A percentile compares a stretch with the other conserved stretches of the same genome.
Conservation (phyloP, 2,113 vertebrate genomes). For the Abramis brama region DNA sequence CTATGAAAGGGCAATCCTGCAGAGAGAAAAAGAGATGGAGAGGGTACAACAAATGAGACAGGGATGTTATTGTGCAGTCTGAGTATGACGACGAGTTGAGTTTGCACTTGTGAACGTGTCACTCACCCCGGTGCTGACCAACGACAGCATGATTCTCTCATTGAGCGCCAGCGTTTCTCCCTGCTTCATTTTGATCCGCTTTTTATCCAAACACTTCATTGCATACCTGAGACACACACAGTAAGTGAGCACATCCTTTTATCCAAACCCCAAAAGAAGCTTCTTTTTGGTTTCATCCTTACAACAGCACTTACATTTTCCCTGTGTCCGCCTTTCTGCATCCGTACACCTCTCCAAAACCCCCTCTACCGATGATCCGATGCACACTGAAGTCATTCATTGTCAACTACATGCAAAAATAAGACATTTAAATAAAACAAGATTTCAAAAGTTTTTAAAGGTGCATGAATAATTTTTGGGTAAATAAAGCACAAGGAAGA, state of each 20-base stretch:
- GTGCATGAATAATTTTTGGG: background rate
- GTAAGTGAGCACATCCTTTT: background rate
- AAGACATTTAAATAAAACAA: background rate
- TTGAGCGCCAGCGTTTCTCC: slow-evolving; percentile 96
- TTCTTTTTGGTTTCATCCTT: background rate
- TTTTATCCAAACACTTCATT: slow-evolving; percentile 99
- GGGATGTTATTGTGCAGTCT: background rate
- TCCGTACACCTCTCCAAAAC: slow-evolving; percentile 97
- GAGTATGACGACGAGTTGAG: too few species aligned
- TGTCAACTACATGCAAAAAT: slow-evolving; percentile 81
- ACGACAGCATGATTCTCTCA: slow-evolving; percentile 96
- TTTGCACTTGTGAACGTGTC: background rate
- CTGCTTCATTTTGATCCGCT: slow-evolving; percentile 99
- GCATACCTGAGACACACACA: slow-evolving; percentile 84
- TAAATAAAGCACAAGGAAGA: background rate
- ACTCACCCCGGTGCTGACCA: slow-evolving; percentile 98
- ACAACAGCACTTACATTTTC: slow-evolving; percentile 87
- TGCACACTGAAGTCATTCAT: slow-evolving; percentile 99
- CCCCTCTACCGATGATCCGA: slow-evolving; percentile 95
- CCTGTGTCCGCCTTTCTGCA: slow-evolving; percentile 99
- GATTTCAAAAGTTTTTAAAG: background rate
- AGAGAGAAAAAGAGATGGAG: slow-evolving; percentile 37
- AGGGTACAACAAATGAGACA: background rate
- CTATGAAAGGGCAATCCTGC: slow-evolving; percentile 97
- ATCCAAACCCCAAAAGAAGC: background rate